phyloP scores from a whole-genome alignment of 2,888 invertebrate genomes.

The Polyommatus iphigenia region DNA sequence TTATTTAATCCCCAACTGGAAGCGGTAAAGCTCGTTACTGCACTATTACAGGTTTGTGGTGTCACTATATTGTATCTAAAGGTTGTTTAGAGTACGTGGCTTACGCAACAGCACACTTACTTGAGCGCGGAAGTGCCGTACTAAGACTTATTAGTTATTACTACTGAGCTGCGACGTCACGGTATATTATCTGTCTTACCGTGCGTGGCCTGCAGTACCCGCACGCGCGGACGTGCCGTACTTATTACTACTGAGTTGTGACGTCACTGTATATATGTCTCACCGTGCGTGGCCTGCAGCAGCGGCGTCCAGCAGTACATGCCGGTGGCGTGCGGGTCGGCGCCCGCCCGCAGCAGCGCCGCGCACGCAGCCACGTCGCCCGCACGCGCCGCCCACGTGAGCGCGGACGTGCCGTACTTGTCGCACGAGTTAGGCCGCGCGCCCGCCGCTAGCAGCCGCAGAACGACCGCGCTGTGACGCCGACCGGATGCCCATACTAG shows the following conservation, averaged over 20 bases:
- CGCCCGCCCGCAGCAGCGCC: conserved; percentile 90
- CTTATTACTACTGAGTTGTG: too few relatives aligned
- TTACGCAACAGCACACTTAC: too few relatives aligned
- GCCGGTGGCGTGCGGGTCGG: conserved; percentile 94
- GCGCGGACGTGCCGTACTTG: conserved; percentile 97
- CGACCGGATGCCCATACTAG: conserved; percentile 97
- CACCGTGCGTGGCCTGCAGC: conserved; percentile 87
- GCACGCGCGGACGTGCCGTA: too few relatives aligned
- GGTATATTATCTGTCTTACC: conserved; percentile 60
- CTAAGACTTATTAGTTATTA: too few relatives aligned
- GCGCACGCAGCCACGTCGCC: conserved; percentile 92
- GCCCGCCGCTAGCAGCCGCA: conserved; percentile 89
- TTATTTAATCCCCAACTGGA: too few relatives aligned
- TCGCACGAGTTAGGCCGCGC: conserved; percentile 98
- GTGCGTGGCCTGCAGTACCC: conserved; percentile 86
- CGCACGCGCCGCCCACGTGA: conserved; percentile 97
- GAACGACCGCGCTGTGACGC: conserved; percentile 92
- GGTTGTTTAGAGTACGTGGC: too few relatives aligned
- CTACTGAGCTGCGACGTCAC: too few relatives aligned
- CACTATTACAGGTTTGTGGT: too few relatives aligned
- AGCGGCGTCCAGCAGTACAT: conserved; percentile 99
- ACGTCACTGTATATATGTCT: background rate
- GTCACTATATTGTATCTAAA: background rate
- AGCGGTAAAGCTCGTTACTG: too few relatives aligned
- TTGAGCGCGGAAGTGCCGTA: too few relatives aligned